These are phyloP conservation scores for Brachypalpus laphriformis DNA, from an alignment of 2,888 invertebrate genomes.

Conservation along the genomic window DNA sequence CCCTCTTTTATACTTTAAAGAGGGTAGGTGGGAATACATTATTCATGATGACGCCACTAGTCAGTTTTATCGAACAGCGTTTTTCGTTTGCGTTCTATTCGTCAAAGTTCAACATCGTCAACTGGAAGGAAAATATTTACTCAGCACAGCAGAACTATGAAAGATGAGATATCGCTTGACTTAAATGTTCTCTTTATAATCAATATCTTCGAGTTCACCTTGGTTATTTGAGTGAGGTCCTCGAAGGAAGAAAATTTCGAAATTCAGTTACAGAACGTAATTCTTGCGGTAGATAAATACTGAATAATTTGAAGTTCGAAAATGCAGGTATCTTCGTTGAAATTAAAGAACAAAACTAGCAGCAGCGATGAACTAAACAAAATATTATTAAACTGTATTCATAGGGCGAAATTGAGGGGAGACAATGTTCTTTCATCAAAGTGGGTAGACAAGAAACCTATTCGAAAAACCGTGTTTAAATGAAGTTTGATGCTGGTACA, in stretches of 20 bases:
- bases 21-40: slow-evolving; percentile 17
- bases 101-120: slow-evolving; percentile 18
- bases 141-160: not conserved
- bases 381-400: too few species aligned
- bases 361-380: too few species aligned
- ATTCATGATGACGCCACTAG: slow-evolving; percentile 37
- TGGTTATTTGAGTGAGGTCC: not conserved
- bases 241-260: not conserved
- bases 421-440: too few species aligned
- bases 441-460: too few species aligned
- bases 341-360: too few species aligned
- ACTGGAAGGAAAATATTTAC: slow-evolving; percentile 14
- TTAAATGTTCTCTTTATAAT: not conserved
- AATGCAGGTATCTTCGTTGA: not conserved
- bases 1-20: not conserved
- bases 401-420: too few species aligned
- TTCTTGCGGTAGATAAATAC: not conserved
- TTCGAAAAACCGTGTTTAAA: too few species aligned
- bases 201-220: not conserved
- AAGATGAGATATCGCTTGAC: not conserved
- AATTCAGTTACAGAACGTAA: not conserved
- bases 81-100: slow-evolving; percentile 13
- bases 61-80: slow-evolving; percentile 15
- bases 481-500: too few species aligned
- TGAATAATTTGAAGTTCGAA: not conserved